Percentiles rank a stretch among this genome's conserved stretches.
phyloP scores from a whole-genome alignment of 2,888 invertebrate species.

The Dasysyrphus tricinctus region DNA sequence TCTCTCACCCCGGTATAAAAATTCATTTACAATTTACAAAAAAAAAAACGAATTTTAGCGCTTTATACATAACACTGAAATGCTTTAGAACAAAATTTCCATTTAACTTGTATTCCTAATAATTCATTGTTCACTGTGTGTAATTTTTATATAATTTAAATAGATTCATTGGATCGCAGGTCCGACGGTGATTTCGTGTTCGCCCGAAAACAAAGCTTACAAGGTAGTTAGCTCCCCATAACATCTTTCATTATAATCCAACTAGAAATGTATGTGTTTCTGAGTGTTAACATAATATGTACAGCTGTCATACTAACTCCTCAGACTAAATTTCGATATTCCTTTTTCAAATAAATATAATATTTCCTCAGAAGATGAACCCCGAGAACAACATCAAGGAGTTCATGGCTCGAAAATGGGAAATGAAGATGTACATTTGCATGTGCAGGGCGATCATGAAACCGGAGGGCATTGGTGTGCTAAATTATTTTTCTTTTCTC shows the following conservation, averaged over 20 bases:
- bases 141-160: conserved; percentile 68
- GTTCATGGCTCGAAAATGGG: conserved; percentile 83
- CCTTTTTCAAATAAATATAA: background rate
- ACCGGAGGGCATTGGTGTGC: conserved; percentile 94
- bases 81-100: background rate
- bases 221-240: conserved; percentile 80
- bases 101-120: background rate
- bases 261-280: background rate
- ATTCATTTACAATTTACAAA: no score
- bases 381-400: conserved; percentile 80
- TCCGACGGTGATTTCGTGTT: conserved; percentile 82
- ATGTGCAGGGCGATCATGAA: conserved; percentile 89
- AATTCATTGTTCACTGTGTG: conserved; percentile 15
- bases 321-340: background rate
- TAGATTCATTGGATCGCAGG: conserved; percentile 82
- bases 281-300: background rate
- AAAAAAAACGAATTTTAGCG: background rate
- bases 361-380: conserved; percentile 80
- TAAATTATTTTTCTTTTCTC: conserved; percentile 91
- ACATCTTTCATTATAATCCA: background rate
- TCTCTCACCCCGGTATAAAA: no score
- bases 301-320: background rate
- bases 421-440: conserved; percentile 90
- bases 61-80: background rate
- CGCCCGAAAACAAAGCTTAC: conserved; percentile 81